phyloP scores from a whole-genome alignment of 1,140 invertebrate species.

The Phortica variegata region DNA sequence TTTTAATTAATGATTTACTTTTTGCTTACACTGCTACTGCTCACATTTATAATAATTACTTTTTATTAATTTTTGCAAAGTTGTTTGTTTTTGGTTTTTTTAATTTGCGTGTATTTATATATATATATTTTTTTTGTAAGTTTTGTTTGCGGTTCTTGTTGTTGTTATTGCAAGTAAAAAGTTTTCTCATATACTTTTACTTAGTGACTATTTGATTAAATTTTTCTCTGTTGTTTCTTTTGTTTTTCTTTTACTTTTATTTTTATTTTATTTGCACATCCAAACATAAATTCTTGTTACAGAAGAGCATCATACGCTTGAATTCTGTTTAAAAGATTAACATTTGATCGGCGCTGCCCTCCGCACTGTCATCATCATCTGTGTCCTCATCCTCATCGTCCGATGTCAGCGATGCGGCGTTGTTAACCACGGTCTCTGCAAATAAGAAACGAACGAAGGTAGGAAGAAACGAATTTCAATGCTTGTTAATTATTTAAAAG shows the following conservation, averaged over 20 bases:
- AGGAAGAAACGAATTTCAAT: slow-evolving; percentile 7
- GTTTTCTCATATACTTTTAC: not conserved
- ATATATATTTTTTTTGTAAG: slow-evolving; percentile 19
- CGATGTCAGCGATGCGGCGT: slow-evolving; percentile 60
- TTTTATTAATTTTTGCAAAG: slow-evolving; percentile 11
- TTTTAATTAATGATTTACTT: slow-evolving; percentile 30
- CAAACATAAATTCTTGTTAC: too few relatives aligned
- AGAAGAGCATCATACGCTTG: not conserved
- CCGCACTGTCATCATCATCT: slow-evolving; percentile 68
- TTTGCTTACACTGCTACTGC: slow-evolving; percentile 46
- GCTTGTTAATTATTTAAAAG: too few relatives aligned
- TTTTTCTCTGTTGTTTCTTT: not conserved
- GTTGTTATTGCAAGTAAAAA: slow-evolving; percentile 2
- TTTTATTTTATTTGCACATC: slow-evolving; percentile 13
- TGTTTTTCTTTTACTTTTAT: not conserved
- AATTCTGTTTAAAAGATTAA: slow-evolving; percentile 68
- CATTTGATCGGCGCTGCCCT: slow-evolving; percentile 77
- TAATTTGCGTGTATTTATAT: slow-evolving; percentile 16
- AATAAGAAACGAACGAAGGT: slow-evolving; percentile 28
- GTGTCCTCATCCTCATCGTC: slow-evolving; percentile 71
- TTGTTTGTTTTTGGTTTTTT: slow-evolving; percentile 14
- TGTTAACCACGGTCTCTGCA: slow-evolving; percentile 64
- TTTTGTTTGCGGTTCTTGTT: slow-evolving; percentile 15
- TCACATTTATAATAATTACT: slow-evolving; percentile 31
- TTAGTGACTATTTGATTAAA: not conserved